These are phyloP conservation scores for Sylvicola cinctus DNA, from an alignment of 2,888 invertebrate genomes.

Conservation along the genomic window DNA sequence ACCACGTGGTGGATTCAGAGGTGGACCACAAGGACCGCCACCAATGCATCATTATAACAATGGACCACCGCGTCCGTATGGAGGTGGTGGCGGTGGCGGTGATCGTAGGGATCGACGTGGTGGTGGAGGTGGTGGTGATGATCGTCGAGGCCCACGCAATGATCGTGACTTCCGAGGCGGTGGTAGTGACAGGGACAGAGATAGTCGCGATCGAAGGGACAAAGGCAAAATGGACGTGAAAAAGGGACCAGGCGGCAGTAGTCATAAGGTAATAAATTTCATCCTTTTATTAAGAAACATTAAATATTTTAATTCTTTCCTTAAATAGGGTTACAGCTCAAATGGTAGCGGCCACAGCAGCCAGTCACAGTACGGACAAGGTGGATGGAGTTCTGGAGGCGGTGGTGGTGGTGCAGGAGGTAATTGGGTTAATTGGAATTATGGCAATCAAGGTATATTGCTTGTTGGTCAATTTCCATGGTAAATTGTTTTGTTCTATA, in stretches of 20 bases:
- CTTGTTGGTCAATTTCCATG: no score
- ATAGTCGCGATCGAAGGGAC: not conserved
- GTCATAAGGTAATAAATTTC: not conserved
- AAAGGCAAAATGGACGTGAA: not conserved
- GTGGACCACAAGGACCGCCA: no score
- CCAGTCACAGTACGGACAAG: not conserved
- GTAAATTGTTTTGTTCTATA: not conserved
- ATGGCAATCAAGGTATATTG: not conserved
- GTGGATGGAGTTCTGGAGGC: not conserved
- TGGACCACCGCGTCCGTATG: constrained; percentile 6
- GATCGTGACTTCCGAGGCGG: constrained; percentile 8
- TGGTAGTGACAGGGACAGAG: not conserved
- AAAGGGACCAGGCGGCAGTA: not conserved
- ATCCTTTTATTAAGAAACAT: not conserved
- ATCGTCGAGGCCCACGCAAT: constrained; percentile 16
- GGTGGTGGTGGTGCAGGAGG: not conserved
- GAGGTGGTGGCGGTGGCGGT: constrained; percentile 12
- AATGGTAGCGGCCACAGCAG: not conserved
- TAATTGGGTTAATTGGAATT: not conserved
- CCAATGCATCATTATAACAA: constrained; percentile 5
- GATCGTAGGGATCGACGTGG: constrained; percentile 10
- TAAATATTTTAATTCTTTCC: not conserved
- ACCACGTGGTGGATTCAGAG: no score
- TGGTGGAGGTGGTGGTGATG: constrained; percentile 16
- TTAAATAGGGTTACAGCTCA: constrained; percentile 1